Conservation (phyloP, 2,113 vertebrate genomes). For the Ellobius talpinus region DNA sequence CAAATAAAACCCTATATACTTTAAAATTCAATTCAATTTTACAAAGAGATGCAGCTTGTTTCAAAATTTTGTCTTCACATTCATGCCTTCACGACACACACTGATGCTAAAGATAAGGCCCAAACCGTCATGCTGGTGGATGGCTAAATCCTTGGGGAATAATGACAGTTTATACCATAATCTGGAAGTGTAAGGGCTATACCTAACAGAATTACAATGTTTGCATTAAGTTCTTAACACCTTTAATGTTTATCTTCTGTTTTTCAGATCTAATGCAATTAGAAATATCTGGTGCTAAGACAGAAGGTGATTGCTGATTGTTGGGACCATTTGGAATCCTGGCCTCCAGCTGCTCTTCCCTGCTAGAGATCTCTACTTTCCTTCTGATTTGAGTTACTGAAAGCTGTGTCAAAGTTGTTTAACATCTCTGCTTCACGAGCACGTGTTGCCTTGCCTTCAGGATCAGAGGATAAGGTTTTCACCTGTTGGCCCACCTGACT, state of each 20-base stretch:
- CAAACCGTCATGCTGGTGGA: not conserved
- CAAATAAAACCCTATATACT: not conserved
- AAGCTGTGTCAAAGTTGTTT: no score
- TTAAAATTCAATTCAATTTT: conserved; percentile 5
- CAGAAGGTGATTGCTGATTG: not conserved
- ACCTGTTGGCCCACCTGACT: no score
- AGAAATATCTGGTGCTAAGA: not conserved
- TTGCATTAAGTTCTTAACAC: conserved; percentile 61
- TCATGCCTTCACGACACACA: not conserved
- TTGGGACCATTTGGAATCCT: no score
- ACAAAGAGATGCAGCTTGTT: conserved; percentile 42
- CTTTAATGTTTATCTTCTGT: not conserved
- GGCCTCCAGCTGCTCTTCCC: no score
- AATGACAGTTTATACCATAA: not conserved
- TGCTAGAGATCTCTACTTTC: no score
- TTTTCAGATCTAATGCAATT: conserved; percentile 2
- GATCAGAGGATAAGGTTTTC: no score
- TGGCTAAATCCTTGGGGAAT: not conserved
- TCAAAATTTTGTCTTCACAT: conserved; percentile 35
- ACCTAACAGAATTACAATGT: conserved; percentile 32
- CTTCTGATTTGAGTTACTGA: no score
- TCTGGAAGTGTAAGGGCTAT: conserved; percentile 50
- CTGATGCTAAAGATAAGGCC: conserved; percentile 30
- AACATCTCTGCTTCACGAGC: no score
- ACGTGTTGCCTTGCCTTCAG: no score